Base-by-base conservation (phyloP, 1,140 invertebrate genomes). In the Conus betulinus region DNA sequence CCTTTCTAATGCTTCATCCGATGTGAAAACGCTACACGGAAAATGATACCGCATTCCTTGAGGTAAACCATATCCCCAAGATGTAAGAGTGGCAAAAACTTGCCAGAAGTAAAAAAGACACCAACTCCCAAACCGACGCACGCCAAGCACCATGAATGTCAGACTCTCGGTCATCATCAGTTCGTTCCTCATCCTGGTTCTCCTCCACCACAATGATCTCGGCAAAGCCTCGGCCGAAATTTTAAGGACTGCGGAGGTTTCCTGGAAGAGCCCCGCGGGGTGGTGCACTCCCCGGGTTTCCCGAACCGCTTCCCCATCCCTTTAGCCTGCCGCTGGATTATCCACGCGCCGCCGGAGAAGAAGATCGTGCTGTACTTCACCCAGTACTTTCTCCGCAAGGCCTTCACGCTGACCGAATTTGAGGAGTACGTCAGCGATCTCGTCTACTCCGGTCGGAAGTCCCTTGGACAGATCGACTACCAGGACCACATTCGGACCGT, bases 291-390 rank as follows among this genome's bases (percentile, higher is more conserved):
- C 3, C 98, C 98, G 0, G 97, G 97, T 92, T 98, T 98, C 92
- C 98, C 98, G 0, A 95, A 96, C 55, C 95, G 96, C 3, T 98
- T 98, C 94, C 94, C 96, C 11, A 97, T 98, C 25, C 98, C 98
- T 7, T 97, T 98, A 82, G 96, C 96, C 88, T 98, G 98, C 93
- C 96, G 97, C 87, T 99, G 98, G 98, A 96, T 98, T 17, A 98
- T 99, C 92, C 97, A 98, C 91, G 97, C 97, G 10, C 93, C 94
- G 6, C 88, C 52, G 87, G 96, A 88, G 95, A 96, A 90, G 93
- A 96, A 91, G 94, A 98, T 98, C 91, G 96, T 97, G 67, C 96
- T 98, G 52, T 98, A 98, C 93, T 96, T 98, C 89, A 98, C 97
- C 0, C 98, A 98, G 92, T 96, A 98, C 55, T 98, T 97, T 95